Evolutionary conservation across 1,140 invertebrate genomes (phyloP), one percentile per base, ranked within the genome.

Genomic region (Heliconius nattereri): DNA sequence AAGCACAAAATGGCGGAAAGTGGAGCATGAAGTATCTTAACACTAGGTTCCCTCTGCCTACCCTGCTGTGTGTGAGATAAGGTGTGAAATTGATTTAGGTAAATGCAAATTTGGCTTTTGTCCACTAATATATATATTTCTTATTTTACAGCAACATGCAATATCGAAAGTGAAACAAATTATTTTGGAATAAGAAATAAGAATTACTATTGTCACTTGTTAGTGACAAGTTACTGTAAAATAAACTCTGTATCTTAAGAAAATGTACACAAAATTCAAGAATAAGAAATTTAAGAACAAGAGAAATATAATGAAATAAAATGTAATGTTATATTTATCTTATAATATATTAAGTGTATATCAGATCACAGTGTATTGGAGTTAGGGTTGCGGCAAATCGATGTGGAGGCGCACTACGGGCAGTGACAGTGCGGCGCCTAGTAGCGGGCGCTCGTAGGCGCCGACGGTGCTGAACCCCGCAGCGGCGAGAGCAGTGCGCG

Each of bases 381-480:
- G n/a, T 57, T 29, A 66, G 23, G 60, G 26, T 23, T 66, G 79
- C 26, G 83, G 79, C 78, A 88, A 75, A 71, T 87, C 86, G 32
- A 81, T 40, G 9, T 70, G 74, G 11, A 89, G 83, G 13, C 82
- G 81, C 77, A 83, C 75, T 40, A 90, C 71, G 54, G 84, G 86
- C 82, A 92, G 85, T 75, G 85, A 77, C 19, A 91, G 87, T 78
- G 85, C 86, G 45, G 86, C 74, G 54, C 90, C 90, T 71, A 81
- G 73, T 81, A 89, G 78, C 73, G 80, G 85, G 19, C 89, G 88
- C 75, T 85, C 84, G 80, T 89, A 88, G 32, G 84, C 72, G 37
- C 78, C 85, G 81, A 81, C 83, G 70, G 23, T 26, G 26, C 26
- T n/a, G 0, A 26, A 13, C 20, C 87, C 88, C 23, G 77, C 79